phyloP scores from a whole-genome alignment of 2,888 invertebrate species.

The Hirtodrosophila cameraria region DNA sequence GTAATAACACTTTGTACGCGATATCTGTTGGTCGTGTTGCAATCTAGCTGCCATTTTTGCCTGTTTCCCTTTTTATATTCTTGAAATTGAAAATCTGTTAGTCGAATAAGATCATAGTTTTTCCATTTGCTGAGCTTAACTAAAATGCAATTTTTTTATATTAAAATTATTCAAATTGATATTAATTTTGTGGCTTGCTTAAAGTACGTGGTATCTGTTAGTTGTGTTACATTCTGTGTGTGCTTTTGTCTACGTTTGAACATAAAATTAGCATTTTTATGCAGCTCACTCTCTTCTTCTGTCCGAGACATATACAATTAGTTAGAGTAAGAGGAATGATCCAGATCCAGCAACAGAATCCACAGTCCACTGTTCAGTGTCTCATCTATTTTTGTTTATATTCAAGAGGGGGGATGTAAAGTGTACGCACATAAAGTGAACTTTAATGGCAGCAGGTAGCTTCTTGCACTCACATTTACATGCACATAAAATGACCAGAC shows the following conservation, averaged over 20 bases:
- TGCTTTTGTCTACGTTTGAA: conserved; percentile 36
- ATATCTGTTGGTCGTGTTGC: too few species aligned
- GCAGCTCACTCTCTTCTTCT: conserved; percentile 27
- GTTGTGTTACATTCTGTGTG: neutral
- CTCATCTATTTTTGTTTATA: conserved; percentile 39
- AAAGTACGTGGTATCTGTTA: conserved; percentile 10
- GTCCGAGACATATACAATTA: conserved; percentile 58
- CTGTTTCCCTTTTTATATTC: too few species aligned
- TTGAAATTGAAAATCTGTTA: too few species aligned
- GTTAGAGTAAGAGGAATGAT: conserved; percentile 10
- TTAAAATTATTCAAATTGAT: too few species aligned
- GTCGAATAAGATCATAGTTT: too few species aligned
- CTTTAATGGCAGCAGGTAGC: conserved; percentile 70
- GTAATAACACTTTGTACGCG: too few species aligned
- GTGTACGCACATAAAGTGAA: conserved; percentile 66
- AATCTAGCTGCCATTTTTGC: too few species aligned
- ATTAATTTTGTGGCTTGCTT: too few species aligned
- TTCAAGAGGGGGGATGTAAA: conserved; percentile 36
- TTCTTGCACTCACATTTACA: conserved; percentile 66
- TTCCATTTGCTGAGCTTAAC: neutral
- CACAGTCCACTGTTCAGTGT: neutral
- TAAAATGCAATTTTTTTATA: too few species aligned
- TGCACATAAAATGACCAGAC: conserved; percentile 68
- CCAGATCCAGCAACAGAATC: conserved; percentile 1
- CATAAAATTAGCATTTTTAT: conserved; percentile 80